Evolutionary conservation across 2,113 vertebrate species (phyloP), one percentile per base, ranked within the genome.

Genomic region (Tympanuchus pallidicinctus): DNA sequence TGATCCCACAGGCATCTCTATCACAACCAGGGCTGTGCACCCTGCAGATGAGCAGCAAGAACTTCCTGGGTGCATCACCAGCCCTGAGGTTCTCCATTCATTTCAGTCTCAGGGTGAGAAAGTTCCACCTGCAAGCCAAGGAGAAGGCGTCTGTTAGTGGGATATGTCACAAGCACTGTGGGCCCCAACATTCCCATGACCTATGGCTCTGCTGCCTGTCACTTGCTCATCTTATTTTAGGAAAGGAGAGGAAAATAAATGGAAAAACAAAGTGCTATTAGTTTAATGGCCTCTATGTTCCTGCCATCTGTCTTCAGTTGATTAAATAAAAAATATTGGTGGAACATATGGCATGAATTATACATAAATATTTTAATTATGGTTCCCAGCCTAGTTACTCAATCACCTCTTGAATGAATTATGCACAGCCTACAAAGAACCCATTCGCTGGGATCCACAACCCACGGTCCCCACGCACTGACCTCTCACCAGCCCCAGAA

Each of bases 51-150:
- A 69, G 70, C 92, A 76, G 48, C 57, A 89, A 32, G 28, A 85
- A 54, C 82, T 72, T 83, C 75, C 88, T 36, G 91, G 92, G 52
- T 15, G 6, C 36, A 5, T 60, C 92, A 27, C 38, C 6, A 75
- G 82, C 65, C 61, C 86, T 48, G 70, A 87, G 88, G 82, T 5
- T 78, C 19, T n/a, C 73, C 74, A 47, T 90, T 97, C 97, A 98
- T 82, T 88, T 94, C 82, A 15, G 87, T 96, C 84, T 75, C 93
- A 90, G 93, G 87, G 95, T 60, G 75, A 89, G 95, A 93, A 94
- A 92, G 94, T 91, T 92, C 94, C 96, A 97, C 97, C 98, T 98
- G 97, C 86, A 97, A 96, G 74, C 27, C 77, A 94, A 95, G 91
- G 34, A 9, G 82, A 88, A 90, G 83, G 63, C 52, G 9, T 11